A percentile compares a stretch with the other conserved stretches of the same genome.
phyloP scores from a whole-genome alignment of 2,797 vertebrate species.

The Fundulus diaphanus region DNA sequence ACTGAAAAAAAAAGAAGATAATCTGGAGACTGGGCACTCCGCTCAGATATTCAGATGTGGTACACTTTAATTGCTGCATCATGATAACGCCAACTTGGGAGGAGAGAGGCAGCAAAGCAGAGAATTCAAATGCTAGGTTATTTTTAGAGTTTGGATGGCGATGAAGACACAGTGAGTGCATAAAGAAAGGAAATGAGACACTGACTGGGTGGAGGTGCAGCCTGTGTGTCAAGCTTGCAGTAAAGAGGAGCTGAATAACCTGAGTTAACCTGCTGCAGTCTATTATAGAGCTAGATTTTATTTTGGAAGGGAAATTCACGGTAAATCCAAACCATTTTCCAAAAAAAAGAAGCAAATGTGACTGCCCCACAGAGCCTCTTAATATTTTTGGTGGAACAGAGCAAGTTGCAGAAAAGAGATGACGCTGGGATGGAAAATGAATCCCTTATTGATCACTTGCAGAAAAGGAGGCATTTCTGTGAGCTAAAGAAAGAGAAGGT shows the following conservation, averaged over 20 bases:
- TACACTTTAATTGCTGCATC: conserved; percentile 46
- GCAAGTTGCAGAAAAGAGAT: neutral
- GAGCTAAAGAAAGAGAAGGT: conserved; percentile 11
- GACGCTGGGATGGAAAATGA: conserved; percentile 16
- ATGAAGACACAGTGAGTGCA: conserved; percentile 18
- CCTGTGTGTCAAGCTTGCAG: conserved; percentile 39
- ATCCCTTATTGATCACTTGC: conserved; percentile 21
- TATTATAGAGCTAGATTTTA: conserved; percentile 12
- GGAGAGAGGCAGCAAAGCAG: conserved; percentile 11
- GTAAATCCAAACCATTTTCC: conserved; percentile 4
- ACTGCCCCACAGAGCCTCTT: conserved; percentile 7
- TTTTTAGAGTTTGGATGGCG: conserved; percentile 30
- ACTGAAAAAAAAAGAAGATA: conserved; percentile 26
- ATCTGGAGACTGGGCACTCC: conserved; percentile 26
- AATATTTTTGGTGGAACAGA: conserved; percentile 22
- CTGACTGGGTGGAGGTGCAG: conserved; percentile 27
- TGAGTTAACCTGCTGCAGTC: conserved; percentile 51
- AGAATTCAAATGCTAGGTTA: conserved; percentile 18
- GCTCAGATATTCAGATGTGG: conserved; percentile 35
- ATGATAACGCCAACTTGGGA: conserved; percentile 46
- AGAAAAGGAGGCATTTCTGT: conserved; percentile 9
- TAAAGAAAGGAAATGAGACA: conserved; percentile 19
- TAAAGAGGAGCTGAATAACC: conserved; percentile 37
- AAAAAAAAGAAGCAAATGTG: conserved; percentile 8
- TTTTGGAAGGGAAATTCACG: conserved; percentile 19